Conservation (phyloP, 2,113 vertebrate genomes). For the Caracal caracal region DNA sequence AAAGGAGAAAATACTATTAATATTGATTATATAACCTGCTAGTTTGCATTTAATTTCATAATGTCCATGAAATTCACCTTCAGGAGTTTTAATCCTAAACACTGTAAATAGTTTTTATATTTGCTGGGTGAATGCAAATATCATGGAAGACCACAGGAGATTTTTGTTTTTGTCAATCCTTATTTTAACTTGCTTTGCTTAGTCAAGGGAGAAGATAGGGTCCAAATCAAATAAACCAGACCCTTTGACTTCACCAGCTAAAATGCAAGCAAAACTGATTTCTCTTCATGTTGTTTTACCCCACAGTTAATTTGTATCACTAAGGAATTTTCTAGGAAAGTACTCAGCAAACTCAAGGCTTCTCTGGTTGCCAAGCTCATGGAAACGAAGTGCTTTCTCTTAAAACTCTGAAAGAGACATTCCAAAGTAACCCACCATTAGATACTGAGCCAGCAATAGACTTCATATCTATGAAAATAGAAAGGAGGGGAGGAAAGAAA, state of each 20-base stretch:
- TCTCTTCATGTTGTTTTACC: conserved; percentile 20
- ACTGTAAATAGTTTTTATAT: not conserved
- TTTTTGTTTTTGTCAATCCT: conserved; percentile 21
- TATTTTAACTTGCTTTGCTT: conserved; percentile 43
- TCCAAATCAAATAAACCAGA: conserved; percentile 64
- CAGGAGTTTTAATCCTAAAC: not conserved
- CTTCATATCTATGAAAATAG: conserved; percentile 61
- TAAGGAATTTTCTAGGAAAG: conserved; percentile 65
- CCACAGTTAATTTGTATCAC: conserved; percentile 52
- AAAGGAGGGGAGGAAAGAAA: conserved; percentile 71
- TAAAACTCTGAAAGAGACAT: conserved; percentile 59
- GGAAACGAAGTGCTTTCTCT: conserved; percentile 68
- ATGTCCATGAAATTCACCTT: conserved; percentile 15
- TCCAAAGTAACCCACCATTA: conserved; percentile 61
- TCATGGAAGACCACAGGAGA: not conserved
- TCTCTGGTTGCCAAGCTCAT: conserved; percentile 57
- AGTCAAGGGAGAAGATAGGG: conserved; percentile 6
- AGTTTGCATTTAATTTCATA: not conserved
- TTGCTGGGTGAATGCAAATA: not conserved
- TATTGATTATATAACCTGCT: not conserved
- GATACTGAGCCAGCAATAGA: conserved; percentile 24
- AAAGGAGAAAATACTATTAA: not conserved
- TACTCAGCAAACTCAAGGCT: conserved; percentile 45
- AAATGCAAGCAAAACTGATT: conserved; percentile 40
- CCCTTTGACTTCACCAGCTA: conserved; percentile 5